A percentile compares a stretch with the other conserved stretches of the same genome.
phyloP scores from a whole-genome alignment of 2,888 invertebrate species.

The Sminthurinus aureus region DNA sequence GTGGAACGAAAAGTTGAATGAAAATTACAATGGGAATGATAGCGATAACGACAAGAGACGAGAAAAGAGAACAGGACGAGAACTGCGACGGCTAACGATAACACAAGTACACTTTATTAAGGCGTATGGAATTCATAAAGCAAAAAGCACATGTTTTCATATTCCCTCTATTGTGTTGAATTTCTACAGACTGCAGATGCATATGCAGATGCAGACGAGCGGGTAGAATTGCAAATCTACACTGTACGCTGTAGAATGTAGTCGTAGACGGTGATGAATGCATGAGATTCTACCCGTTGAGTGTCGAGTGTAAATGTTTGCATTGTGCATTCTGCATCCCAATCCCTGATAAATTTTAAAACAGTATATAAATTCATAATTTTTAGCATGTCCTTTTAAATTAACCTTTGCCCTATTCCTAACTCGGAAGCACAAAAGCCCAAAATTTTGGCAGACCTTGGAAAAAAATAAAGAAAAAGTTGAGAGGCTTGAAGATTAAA shows the following conservation, averaged over 20 bases:
- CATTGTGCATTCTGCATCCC: too few relatives aligned
- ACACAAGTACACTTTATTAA: constrained; percentile 5
- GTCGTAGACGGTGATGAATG: too few relatives aligned
- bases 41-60: constrained; percentile 1
- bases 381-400: too few relatives aligned
- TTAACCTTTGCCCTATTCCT: too few relatives aligned
- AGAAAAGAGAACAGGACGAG: constrained; percentile 11
- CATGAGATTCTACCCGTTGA: too few relatives aligned
- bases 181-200: background rate
- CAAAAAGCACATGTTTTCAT: background rate
- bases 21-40: background rate
- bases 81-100: constrained; percentile 22
- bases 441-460: too few relatives aligned
- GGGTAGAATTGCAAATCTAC: background rate
- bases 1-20: background rate
- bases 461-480: too few relatives aligned
- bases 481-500: too few relatives aligned
- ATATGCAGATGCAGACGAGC: background rate
- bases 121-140: background rate
- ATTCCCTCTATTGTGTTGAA: background rate
- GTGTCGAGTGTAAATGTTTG: too few relatives aligned
- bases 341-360: too few relatives aligned
- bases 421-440: too few relatives aligned
- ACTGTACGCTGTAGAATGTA: background rate
- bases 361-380: too few relatives aligned